phyloP scores from a whole-genome alignment of 2,888 invertebrate species.

The Pristionchus fissidentatus region DNA sequence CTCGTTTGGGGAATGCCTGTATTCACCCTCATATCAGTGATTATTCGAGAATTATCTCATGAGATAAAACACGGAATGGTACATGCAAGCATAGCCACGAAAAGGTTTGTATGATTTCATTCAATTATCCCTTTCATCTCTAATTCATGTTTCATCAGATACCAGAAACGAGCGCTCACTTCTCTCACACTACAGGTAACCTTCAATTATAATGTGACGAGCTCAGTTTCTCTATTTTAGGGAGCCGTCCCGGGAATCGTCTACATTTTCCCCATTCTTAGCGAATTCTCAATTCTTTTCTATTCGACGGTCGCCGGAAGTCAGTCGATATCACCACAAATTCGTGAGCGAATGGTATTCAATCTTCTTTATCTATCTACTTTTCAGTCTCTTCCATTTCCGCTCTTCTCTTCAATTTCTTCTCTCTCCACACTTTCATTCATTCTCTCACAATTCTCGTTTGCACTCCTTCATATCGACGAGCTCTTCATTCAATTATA shows the following conservation, averaged over 20 bases:
- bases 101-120: neutral
- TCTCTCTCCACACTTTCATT: slow-evolving; percentile 11
- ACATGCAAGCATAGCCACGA: neutral
- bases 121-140: no score
- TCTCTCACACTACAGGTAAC: neutral
- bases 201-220: no score
- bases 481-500: neutral
- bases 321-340: neutral
- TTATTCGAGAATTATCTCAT: neutral
- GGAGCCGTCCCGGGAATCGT: neutral
- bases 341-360: neutral
- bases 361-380: neutral
- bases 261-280: neutral
- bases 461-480: slow-evolving; percentile 27
- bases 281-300: slow-evolving; percentile 5
- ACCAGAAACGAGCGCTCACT: neutral
- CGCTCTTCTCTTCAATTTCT: slow-evolving; percentile 23
- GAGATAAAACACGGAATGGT: slow-evolving; percentile 27
- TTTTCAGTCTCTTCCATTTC: neutral
- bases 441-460: neutral
- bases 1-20: slow-evolving; percentile 27
- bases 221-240: neutral
- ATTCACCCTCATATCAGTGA: neutral
- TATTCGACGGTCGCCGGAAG: neutral
- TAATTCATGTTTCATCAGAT: neutral